Percentiles rank a stretch among this genome's conserved stretches.
These are phyloP conservation scores for Dryocosmus kuriphilus DNA, from an alignment of 2,888 invertebrate genomes.

Conservation along the genomic window DNA sequence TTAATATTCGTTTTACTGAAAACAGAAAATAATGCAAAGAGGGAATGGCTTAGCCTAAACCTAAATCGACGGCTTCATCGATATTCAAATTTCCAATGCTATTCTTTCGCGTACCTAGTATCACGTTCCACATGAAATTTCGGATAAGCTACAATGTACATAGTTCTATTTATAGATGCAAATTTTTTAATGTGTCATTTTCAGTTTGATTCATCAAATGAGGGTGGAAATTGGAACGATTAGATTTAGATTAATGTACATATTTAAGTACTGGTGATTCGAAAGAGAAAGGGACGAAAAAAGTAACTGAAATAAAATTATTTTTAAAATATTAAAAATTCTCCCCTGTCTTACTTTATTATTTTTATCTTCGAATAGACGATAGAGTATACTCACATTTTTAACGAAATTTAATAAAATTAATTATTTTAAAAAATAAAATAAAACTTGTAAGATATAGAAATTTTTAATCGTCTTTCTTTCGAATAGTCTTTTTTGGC, in stretches of 20 bases:
- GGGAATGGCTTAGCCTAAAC: not conserved
- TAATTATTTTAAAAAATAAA: too few species aligned
- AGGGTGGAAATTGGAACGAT: not conserved
- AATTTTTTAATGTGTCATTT: not conserved
- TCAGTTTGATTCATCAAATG: not conserved
- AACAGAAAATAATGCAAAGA: not conserved
- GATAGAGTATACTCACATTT: too few species aligned
- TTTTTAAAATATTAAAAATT: too few species aligned
- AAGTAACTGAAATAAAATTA: too few species aligned
- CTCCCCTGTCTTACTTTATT: too few species aligned
- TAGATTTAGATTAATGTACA: not conserved
- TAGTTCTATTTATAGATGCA: not conserved
- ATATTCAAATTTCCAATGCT: slow-evolving; percentile 1
- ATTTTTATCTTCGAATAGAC: too few species aligned
- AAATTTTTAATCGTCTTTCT: not conserved
- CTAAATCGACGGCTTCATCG: slow-evolving; percentile 11
- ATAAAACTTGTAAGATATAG: not conserved
- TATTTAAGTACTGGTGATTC: slow-evolving; percentile 2
- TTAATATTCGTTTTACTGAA: not conserved
- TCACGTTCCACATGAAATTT: slow-evolving; percentile 2
- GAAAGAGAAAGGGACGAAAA: not conserved
- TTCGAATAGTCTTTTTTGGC: not conserved
- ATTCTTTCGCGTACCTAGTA: slow-evolving; percentile 23
- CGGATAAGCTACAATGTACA: not conserved
- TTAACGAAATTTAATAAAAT: too few species aligned